phyloP scores from a whole-genome alignment of 1,140 invertebrate species.

The Pentalonia nigronervosa region DNA sequence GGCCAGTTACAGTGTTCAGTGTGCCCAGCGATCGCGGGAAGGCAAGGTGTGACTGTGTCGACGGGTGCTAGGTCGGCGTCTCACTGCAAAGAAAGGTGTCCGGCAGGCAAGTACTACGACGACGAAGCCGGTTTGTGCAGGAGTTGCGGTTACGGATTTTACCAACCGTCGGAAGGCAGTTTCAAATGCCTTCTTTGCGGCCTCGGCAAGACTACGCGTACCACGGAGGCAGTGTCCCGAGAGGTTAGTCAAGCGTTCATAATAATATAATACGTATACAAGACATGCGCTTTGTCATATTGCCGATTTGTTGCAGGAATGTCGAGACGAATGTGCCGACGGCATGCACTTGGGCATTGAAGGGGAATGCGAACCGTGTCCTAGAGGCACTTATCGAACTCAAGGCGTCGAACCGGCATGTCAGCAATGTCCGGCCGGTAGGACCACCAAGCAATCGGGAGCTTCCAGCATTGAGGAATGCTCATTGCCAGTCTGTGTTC shows the following conservation, averaged over 20 bases:
- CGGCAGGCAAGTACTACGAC: constrained; percentile 91
- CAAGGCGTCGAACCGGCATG: constrained; percentile 89
- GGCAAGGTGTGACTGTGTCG: constrained; percentile 84
- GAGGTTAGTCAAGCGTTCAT: constrained; percentile 64
- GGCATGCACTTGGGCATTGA: constrained; percentile 86
- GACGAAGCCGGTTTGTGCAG: constrained; percentile 83
- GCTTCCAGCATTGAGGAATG: constrained; percentile 89
- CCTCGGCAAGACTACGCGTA: constrained; percentile 90
- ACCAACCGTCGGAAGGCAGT: constrained; percentile 88
- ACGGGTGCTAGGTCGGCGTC: constrained; percentile 84
- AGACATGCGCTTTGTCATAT: neutral
- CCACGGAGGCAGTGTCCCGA: constrained; percentile 85
- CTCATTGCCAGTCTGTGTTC: constrained; percentile 84
- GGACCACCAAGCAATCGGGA: constrained; percentile 85
- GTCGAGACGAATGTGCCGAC: constrained; percentile 88
- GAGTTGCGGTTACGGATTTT: constrained; percentile 93
- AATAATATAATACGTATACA: neutral
- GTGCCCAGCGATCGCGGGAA: constrained; percentile 86
- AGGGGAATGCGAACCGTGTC: constrained; percentile 92
- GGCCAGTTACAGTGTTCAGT: constrained; percentile 87
- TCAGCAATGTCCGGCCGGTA: constrained; percentile 83
- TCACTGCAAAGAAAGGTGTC: constrained; percentile 92
- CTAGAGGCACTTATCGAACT: constrained; percentile 87
- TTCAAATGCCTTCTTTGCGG: constrained; percentile 90
- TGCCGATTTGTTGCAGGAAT: constrained; percentile 70